Base-by-base conservation (phyloP, 2,888 invertebrate genomes). In the Drosophila suboccidentalis region DNA sequence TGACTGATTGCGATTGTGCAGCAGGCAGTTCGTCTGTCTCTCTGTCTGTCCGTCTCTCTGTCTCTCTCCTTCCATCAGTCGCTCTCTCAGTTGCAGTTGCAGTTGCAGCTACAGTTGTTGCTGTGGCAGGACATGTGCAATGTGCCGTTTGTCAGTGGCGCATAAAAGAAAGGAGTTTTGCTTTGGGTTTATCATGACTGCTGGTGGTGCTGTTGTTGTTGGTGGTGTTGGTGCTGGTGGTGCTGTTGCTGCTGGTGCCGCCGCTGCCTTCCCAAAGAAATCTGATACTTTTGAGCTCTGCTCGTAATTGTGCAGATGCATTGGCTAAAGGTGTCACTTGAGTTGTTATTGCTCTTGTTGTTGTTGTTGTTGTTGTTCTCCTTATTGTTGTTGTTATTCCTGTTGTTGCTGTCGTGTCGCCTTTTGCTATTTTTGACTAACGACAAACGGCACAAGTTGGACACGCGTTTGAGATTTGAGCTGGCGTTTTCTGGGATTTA, bases 71-170 rank as follows among this genome's bases (percentile, higher is more conserved):
- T 22, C 13, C 50, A n/a, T 50, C 63, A 75, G 68, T 64, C 55
- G 39, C 49, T 43, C 43, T 5, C 43, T 22, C 43, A 66, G 59
- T 65, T 51, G 41, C 69, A 55, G 67, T 55, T 67, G 39, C 57
- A 50, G 43, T n/a, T n/a, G n/a, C n/a, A n/a, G n/a, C n/a, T n/a
- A n/a, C n/a, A n/a, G 54, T 41, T 63, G 47, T 15, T 55, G 55
- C 26, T 59, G 60, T 64, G 58, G 58, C 81, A 80, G 87, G 89
- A 86, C 86, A 86, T 86, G 87, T 86, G 86, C 89, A 86, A 88
- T 89, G 88, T 86, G 75, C 89, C 87, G 89, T 87, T 87, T 86
- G 87, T 89, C 87, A 87, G 87, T 87, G 87, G 87, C 87, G 89
- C 87, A 84, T 87, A 82, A 86, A 89, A 87, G 89, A 86, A 86